Evolutionary conservation across 2,888 invertebrate species (phyloP).

Genomic region (Pseudanteris insignis): DNA sequence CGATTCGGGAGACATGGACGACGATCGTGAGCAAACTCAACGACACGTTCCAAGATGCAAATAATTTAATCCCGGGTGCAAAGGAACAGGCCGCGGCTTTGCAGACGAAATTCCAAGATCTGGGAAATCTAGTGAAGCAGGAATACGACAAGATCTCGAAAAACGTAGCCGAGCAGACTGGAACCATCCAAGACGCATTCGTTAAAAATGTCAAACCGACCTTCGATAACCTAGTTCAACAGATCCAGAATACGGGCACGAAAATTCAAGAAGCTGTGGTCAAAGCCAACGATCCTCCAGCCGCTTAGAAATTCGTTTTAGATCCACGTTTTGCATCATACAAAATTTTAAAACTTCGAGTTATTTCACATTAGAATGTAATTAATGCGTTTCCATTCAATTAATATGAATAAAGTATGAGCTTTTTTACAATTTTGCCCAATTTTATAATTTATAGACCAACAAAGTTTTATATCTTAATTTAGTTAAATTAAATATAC

Average conservation of each 20-base stretch:
- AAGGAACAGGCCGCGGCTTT: slow-evolving; percentile 56
- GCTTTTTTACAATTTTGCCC: too few species aligned
- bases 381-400: background rate
- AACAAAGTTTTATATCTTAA: too few species aligned
- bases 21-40: slow-evolving; percentile 53
- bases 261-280: slow-evolving; percentile 54
- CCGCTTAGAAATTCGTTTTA: too few species aligned
- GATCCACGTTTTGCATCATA: background rate
- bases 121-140: slow-evolving; percentile 53
- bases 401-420: background rate
- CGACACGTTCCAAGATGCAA: slow-evolving; percentile 56
- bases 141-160: slow-evolving; percentile 59
- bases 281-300: slow-evolving; percentile 27
- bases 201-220: slow-evolving; percentile 59
- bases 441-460: too few species aligned
- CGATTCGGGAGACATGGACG: slow-evolving; percentile 55
- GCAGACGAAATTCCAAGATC: slow-evolving; percentile 57
- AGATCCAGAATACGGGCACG: slow-evolving; percentile 55
- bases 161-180: slow-evolving; percentile 54
- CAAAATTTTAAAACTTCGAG: background rate
- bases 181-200: slow-evolving; percentile 56
- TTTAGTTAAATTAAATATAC: too few species aligned
- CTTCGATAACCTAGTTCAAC: slow-evolving; percentile 58
- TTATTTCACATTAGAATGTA: too few species aligned
- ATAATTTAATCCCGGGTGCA: slow-evolving; percentile 57